Percentiles rank a stretch among this genome's conserved stretches.
phyloP scores from a whole-genome alignment of 2,113 vertebrate species.

The Zosterops lateralis region DNA sequence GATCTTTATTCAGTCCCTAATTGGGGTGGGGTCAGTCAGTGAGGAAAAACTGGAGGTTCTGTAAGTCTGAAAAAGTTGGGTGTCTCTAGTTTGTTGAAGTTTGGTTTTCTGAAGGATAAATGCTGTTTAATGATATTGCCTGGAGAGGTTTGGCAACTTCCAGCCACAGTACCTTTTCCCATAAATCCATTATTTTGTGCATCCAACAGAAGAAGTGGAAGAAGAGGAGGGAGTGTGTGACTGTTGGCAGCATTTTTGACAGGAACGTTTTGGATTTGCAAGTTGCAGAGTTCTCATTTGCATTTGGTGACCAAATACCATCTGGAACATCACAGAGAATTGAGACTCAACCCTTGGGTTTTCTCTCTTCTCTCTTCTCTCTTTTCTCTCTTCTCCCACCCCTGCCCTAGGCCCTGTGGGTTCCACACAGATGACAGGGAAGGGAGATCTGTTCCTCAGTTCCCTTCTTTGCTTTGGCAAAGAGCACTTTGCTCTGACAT shows the following conservation, averaged over 20 bases:
- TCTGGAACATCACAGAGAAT: neutral
- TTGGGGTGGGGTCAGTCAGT: neutral
- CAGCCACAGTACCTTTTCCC: neutral
- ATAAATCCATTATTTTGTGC: neutral
- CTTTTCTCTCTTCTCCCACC: neutral
- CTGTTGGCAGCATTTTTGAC: neutral
- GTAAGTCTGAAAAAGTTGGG: neutral
- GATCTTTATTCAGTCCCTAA: neutral
- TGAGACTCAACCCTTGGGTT: neutral
- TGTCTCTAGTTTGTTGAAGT: neutral
- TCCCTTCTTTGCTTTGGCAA: neutral
- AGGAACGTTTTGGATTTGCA: neutral
- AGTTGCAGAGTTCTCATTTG: neutral
- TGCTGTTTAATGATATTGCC: neutral
- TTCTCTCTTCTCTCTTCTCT: neutral
- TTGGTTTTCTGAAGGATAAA: neutral
- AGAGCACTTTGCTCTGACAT: neutral
- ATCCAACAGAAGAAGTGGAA: neutral
- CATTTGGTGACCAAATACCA: conserved; percentile 22
- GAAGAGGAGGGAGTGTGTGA: neutral
- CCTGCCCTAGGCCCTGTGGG: too few species aligned
- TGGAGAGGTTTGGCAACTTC: neutral
- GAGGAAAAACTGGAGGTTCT: neutral
- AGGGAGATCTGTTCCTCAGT: neutral
- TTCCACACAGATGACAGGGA: neutral